Evolutionary conservation across 1,140 invertebrate genomes (phyloP), one percentile per base, ranked within the genome.

Genomic region (Ptiloglossa arizonensis): DNA sequence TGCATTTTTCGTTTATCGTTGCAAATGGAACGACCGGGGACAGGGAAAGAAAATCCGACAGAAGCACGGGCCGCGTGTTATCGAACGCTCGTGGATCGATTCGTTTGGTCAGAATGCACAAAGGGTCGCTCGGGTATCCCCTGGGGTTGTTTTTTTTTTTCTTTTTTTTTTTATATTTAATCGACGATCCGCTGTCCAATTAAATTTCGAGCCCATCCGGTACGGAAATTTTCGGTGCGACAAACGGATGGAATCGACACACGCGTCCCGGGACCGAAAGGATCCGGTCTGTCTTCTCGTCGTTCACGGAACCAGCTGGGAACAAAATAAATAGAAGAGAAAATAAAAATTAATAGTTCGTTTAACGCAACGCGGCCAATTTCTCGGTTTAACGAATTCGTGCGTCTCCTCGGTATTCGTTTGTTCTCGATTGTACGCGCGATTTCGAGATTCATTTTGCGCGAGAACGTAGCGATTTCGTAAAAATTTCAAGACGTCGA

Each of bases 1-100:
- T 50, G n/a, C 44, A 24, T 72, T 72, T 63, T 72, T 72, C 57
- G 22, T 63, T 63, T 50, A 50, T 63, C n/a, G 15, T 5, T 15
- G 54, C n/a, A 41, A 56, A 41, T 19, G 29, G 15, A 8, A 35
- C 50, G 27, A n/a, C 1, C n/a, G n/a, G 5, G 5, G 6, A 0
- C 5, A 8, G n/a, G 13, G 29, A 17, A 32, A 32, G n/a, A 46
- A 29, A 32, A 41, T 22, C 1, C 3, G 48, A 27, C 22, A 19
- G 27, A 29, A 19, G 1, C 19, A n/a, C 1, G 5, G 19, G 1
- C 15, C 19, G 35, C n/a, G 32, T 38, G 57, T 62, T 35, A 24
- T 62, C 59, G 59, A 62, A 62, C n/a, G 35, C 38, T 41, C n/a
- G 35, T 11, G 13, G 19, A 60, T 60, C 59, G 35, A 60, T 41